phyloP scores from a whole-genome alignment of 1,140 invertebrate genomes.

The Drosophila busckii region DNA sequence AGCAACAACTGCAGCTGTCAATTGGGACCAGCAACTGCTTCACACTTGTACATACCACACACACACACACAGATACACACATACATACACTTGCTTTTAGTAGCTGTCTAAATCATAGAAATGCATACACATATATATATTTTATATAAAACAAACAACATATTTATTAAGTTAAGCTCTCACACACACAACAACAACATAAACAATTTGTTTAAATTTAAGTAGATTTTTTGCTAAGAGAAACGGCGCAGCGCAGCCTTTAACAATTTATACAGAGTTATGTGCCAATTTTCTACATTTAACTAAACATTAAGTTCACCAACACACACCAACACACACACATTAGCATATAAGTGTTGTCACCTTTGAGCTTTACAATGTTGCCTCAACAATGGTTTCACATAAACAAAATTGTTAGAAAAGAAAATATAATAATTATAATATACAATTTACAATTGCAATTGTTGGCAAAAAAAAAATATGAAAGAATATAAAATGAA shows the following conservation, averaged over 20 bases:
- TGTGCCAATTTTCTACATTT: conserved; percentile 67
- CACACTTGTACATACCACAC: conserved; percentile 29
- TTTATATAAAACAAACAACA: conserved; percentile 31
- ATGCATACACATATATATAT: conserved; percentile 3
- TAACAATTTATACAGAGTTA: conserved; percentile 50
- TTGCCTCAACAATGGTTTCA: conserved; percentile 76
- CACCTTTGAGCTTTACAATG: conserved; percentile 76
- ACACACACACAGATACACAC: conserved; percentile 13
- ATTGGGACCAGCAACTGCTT: conserved; percentile 54
- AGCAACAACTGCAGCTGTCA: conserved; percentile 40
- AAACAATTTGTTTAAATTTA: conserved; percentile 33
- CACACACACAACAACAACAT: neutral
- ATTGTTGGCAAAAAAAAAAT: conserved; percentile 42
- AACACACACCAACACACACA: conserved; percentile 2
- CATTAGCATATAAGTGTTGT: conserved; percentile 60
- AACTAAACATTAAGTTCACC: conserved; percentile 25
- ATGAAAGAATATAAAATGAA: neutral
- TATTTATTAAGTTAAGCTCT: conserved; percentile 41
- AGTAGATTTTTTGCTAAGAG: conserved; percentile 52
- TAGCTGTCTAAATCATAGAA: conserved; percentile 19
- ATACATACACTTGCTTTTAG: conserved; percentile 15
- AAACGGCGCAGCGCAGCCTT: conserved; percentile 68
- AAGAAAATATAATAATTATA: conserved; percentile 16
- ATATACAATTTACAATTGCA: conserved; percentile 23
- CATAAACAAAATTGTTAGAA: conserved; percentile 50